phyloP scores from a whole-genome alignment of 2,888 invertebrate species.

The Ctena decussata region DNA sequence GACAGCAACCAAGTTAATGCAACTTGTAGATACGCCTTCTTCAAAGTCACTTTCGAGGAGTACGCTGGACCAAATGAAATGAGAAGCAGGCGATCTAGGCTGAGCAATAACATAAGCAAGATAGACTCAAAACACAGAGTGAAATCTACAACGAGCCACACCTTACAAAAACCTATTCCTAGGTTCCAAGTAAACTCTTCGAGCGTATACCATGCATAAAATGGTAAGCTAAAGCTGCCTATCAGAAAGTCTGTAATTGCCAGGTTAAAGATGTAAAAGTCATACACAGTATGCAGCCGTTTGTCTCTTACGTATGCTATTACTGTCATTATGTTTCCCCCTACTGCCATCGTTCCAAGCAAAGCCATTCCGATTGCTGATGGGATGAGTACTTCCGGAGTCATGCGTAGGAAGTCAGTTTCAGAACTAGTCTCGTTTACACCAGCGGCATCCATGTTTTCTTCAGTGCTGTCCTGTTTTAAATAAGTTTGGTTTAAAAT shows the following conservation, averaged over 20 bases:
- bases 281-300: slow-evolving; percentile 67
- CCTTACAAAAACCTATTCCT: slow-evolving; percentile 73
- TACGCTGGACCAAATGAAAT: slow-evolving; percentile 68
- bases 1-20: slow-evolving; percentile 69
- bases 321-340: slow-evolving; percentile 73
- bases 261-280: slow-evolving; percentile 74
- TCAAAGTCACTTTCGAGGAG: slow-evolving; percentile 56
- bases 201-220: slow-evolving; percentile 74
- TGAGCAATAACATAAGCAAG: slow-evolving; percentile 72
- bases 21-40: slow-evolving; percentile 54
- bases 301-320: slow-evolving; percentile 70
- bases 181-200: slow-evolving; percentile 70
- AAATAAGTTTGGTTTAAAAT: no score
- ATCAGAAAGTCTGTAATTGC: slow-evolving; percentile 73
- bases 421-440: not conserved
- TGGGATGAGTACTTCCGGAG: slow-evolving; percentile 31
- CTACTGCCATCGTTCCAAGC: slow-evolving; percentile 64
- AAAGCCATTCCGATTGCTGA: slow-evolving; percentile 53
- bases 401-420: slow-evolving; percentile 35
- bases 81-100: slow-evolving; percentile 71
- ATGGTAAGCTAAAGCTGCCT: slow-evolving; percentile 70
- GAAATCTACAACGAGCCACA: slow-evolving; percentile 71
- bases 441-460: no score
- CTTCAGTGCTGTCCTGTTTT: no score
- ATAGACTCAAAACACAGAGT: slow-evolving; percentile 71